A percentile compares a stretch with the other conserved stretches of the same genome.
Conservation (phyloP, 2,797 vertebrate species). For the Haliaeetus albicilla region DNA sequence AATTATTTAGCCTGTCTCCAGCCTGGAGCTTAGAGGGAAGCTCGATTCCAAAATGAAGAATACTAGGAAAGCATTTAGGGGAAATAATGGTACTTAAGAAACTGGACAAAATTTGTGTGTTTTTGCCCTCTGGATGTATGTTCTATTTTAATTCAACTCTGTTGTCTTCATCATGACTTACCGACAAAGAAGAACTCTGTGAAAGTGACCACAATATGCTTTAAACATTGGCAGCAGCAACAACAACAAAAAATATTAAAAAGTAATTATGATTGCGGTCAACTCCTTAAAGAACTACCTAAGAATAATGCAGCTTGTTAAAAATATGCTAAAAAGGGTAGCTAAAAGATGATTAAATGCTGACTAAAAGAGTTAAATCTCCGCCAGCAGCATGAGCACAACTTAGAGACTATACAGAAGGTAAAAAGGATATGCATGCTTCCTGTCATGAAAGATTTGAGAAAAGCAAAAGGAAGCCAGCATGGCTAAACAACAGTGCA, state of each 20-base stretch:
- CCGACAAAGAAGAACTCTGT: not conserved
- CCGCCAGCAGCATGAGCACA: not conserved
- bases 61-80: not conserved
- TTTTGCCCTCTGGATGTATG: not conserved
- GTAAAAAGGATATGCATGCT: conserved; percentile 33
- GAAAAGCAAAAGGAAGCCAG: conserved; percentile 45
- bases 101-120: not conserved
- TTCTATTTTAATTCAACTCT: not conserved
- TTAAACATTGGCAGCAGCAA: not conserved
- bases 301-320: not conserved
- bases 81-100: not conserved
- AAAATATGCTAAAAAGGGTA: not conserved
- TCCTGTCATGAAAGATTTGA: conserved; percentile 32
- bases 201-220: not conserved
- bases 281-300: not conserved
- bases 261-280: not conserved
- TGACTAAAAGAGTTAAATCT: not conserved
- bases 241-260: not conserved
- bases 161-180: not conserved
- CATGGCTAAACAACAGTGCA: not conserved
- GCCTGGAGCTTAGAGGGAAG: not conserved
- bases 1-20: not conserved
- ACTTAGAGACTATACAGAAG: not conserved
- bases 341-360: not conserved
- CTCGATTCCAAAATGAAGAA: not conserved